Evolutionary conservation across 2,888 invertebrate genomes (phyloP), one percentile per base, ranked within the genome.

Genomic region (Quadriops clusia): DNA sequence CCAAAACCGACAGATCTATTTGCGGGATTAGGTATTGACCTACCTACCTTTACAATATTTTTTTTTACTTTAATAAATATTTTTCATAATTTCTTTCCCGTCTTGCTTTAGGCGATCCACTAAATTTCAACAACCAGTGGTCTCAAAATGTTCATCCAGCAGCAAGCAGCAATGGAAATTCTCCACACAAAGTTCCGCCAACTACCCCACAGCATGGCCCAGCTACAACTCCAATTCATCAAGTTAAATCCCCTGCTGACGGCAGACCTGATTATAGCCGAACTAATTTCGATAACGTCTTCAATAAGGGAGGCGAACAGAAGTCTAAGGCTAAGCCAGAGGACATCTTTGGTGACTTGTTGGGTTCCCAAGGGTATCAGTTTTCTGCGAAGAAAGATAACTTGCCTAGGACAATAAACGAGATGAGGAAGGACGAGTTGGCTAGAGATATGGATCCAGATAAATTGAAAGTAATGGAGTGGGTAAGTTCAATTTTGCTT

Each of bases 371-470:
- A 53, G 87, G 86, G 0, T 91, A 90, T 53, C 77, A 78, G 39
- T 87, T 89, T 60, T 64, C 72, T 4, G 76, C 77, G 25, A 81
- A 78, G 47, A 70, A 66, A 37, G 75, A 78, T 37, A 66, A 76
- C 21, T 82, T 81, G 2, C 90, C 91, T 0, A 72, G 74, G 44
- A 90, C 91, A 2, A 89, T 94, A 49, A 93, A 90, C 54, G 86
- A 82, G 40, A 90, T 94, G 90, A 68, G 90, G 14, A 89, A 89
- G 53, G 85, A 79, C 40, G 85, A 87, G 46, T 64, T 87, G 50
- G 79, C 75, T 1, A 80, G 72, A 46, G 84, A 84, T 33, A 89
- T 87, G 81, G 93, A 94, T 63, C 93, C 93, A 0, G 89, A 91
- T 41, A 82, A 82, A 58, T 57, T 93, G 26, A 86, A 79, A 62